Evolutionary conservation across 2,113 vertebrate species (phyloP).

Genomic region (Turdus rufiventris): DNA sequence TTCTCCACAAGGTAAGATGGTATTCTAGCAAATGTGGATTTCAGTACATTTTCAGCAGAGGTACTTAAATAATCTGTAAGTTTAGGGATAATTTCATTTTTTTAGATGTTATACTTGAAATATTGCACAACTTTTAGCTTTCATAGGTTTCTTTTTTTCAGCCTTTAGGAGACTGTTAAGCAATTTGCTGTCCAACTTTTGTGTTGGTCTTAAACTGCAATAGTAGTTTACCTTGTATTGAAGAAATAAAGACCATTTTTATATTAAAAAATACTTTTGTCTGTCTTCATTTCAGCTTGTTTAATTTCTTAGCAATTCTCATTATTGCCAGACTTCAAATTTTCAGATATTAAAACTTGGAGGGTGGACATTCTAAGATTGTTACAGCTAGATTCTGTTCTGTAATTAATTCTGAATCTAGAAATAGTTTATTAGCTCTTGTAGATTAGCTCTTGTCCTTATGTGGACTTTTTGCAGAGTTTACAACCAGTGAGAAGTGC

Average conservation of each 20-base stretch:
- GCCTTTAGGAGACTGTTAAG: constrained; percentile 80
- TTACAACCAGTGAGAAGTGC: not conserved
- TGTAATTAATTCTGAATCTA: not conserved
- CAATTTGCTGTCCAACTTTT: constrained; percentile 76
- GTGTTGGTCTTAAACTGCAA: constrained; percentile 79
- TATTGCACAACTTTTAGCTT: constrained; percentile 69
- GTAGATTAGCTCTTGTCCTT: not conserved
- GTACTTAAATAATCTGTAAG: constrained; percentile 49
- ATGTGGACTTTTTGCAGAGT: not conserved
- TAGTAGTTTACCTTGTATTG: constrained; percentile 78
- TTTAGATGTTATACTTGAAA: constrained; percentile 69
- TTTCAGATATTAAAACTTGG: not conserved
- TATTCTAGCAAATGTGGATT: constrained; percentile 48
- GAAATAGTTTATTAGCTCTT: not conserved
- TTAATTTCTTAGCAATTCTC: not conserved
- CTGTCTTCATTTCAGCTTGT: constrained; percentile 44
- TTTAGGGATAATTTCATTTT: constrained; percentile 53
- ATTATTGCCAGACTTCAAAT: not conserved
- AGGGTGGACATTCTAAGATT: not conserved
- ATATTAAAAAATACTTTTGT: constrained; percentile 1
- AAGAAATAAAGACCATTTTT: constrained; percentile 78
- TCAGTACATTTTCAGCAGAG: constrained; percentile 52
- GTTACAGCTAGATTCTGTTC: not conserved
- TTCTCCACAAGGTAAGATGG: constrained; percentile 77
- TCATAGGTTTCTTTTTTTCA: constrained; percentile 68